Conservation (phyloP, 2,113 vertebrate species). For the Romanogobio albipinnatus region DNA sequence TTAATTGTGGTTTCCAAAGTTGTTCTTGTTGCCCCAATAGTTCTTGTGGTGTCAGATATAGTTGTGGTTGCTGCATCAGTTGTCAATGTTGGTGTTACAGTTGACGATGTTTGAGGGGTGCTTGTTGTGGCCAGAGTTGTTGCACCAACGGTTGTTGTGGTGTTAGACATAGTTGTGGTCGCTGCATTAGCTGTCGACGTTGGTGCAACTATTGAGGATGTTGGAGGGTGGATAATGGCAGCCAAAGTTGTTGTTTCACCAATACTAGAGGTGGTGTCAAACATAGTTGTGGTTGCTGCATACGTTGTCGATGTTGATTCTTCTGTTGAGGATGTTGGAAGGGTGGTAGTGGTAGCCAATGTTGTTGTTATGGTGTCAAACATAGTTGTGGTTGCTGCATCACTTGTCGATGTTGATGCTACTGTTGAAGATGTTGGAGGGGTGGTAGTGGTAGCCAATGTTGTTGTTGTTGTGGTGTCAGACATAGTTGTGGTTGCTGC, state of each 20-base stretch:
- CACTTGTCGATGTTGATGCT: too few species aligned
- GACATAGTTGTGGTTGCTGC: neutral
- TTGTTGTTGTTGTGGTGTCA: neutral
- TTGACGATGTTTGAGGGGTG: neutral
- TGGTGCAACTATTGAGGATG: too few species aligned
- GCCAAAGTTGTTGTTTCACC: neutral
- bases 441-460: neutral
- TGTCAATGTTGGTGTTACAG: neutral
- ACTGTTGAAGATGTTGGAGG: neutral
- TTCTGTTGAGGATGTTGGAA: too few species aligned
- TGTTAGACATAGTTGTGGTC: too few species aligned
- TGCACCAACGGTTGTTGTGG: too few species aligned
- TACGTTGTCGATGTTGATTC: too few species aligned
- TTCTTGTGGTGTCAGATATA: neutral
- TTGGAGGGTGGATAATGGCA: too few species aligned
- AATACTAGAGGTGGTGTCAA: neutral
- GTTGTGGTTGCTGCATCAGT: neutral
- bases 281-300: too few species aligned
- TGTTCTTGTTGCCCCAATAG: neutral
- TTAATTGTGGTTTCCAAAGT: neutral
- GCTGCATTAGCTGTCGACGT: accelerated
- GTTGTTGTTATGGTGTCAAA: too few species aligned
- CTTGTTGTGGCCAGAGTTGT: neutral
- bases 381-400: too few species aligned
- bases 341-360: too few species aligned